These are phyloP conservation scores for Julus scanicus DNA, from an alignment of 2,888 invertebrate genomes.

Conservation along the genomic window DNA sequence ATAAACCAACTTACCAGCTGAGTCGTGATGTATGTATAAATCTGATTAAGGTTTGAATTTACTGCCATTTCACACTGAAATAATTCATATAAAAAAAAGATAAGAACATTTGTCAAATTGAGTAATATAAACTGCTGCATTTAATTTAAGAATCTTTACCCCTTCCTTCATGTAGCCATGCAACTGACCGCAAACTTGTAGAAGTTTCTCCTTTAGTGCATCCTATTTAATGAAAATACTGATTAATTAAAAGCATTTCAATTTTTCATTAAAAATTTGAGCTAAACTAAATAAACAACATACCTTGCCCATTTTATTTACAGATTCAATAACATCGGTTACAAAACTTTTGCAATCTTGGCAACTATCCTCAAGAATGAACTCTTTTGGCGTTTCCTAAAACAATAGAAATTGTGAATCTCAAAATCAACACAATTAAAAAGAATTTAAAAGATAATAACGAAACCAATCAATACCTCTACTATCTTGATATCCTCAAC, in stretches of 20 bases:
- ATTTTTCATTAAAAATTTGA: no score
- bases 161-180: slow-evolving; percentile 50
- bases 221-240: neutral
- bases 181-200: neutral
- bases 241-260: neutral
- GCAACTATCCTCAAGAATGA: slow-evolving; percentile 59
- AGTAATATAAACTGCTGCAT: no score
- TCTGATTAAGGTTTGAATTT: slow-evolving; percentile 78
- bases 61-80: slow-evolving; percentile 76
- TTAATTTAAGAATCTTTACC: neutral
- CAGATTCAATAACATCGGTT: slow-evolving; percentile 65
- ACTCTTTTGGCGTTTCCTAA: slow-evolving; percentile 41
- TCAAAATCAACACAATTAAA: slow-evolving; percentile 44
- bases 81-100: neutral
- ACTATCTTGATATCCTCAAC: slow-evolving; percentile 54
- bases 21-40: slow-evolving; percentile 73
- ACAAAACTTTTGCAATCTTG: slow-evolving; percentile 62
- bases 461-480: slow-evolving; percentile 30
- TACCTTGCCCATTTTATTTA: slow-evolving; percentile 68
- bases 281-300: neutral
- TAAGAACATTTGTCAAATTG: slow-evolving; percentile 61
- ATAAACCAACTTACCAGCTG: slow-evolving; percentile 64
- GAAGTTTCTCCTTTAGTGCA: neutral
- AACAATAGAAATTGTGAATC: neutral
- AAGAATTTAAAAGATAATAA: neutral